Conservation (phyloP, 37 sponge, comb jelly and placozoan genomes). For the Aplysina aerophoba region DNA sequence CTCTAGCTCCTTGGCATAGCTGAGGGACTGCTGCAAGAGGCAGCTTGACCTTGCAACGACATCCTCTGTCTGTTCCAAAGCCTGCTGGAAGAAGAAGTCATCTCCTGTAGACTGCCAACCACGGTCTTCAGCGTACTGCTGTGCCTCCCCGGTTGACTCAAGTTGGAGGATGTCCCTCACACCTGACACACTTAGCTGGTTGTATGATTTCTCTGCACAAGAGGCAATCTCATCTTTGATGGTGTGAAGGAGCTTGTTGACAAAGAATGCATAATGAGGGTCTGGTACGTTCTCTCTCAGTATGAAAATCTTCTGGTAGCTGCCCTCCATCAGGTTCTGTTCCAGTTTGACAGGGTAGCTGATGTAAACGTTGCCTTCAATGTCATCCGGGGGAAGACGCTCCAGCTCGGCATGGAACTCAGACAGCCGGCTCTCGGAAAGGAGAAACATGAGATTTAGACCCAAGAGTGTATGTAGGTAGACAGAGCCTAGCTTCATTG, state of each 20-base stretch:
- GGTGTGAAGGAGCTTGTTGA: conserved; percentile 86
- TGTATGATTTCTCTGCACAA: conserved; percentile 82
- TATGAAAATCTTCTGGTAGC: conserved; percentile 94
- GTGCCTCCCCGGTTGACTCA: conserved; percentile 40
- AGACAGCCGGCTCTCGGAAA: conserved; percentile 89
- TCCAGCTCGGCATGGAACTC: conserved; percentile 98
- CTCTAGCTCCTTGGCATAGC: conserved; percentile 90
- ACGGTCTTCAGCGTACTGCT: conserved; percentile 45
- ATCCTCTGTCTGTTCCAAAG: conserved; percentile 51
- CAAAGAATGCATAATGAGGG: conserved; percentile 86
- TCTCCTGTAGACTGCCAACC: conserved; percentile 57
- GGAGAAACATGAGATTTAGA: conserved; percentile 86
- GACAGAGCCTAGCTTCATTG: conserved; percentile 60
- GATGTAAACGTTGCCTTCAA: conserved; percentile 86
- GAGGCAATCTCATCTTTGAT: conserved; percentile 92
- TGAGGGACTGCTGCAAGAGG: conserved; percentile 71
- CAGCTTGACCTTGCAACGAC: conserved; percentile 36
- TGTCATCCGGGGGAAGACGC: conserved; percentile 69
- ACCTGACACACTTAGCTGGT: conserved; percentile 55
- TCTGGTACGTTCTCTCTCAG: conserved; percentile 90
- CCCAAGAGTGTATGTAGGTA: conserved; percentile 89
- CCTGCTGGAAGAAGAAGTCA: conserved; percentile 53
- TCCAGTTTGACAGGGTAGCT: conserved; percentile 90
- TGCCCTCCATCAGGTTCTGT: conserved; percentile 98
- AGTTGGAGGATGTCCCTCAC: conserved; percentile 75